Evolutionary conservation across 2,113 vertebrate species (phyloP), one percentile per base, ranked within the genome.

Genomic region (Smithornis capensis): DNA sequence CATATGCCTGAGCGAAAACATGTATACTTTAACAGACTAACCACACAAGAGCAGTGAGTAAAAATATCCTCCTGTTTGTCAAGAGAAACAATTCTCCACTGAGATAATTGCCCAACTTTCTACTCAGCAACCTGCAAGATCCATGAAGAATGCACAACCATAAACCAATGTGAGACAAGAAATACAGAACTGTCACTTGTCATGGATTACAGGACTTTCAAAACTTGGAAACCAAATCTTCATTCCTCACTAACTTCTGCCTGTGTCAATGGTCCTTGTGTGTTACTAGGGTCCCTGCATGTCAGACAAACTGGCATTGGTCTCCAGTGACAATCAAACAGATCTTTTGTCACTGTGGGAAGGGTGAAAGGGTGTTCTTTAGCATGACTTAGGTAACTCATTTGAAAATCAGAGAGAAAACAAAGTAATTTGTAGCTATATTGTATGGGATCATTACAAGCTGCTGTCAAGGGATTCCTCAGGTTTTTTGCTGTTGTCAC

Each of bases 71-170:
- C 9, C 55, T 78, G 50, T 40, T 71, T 28, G 27, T 40, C 33
- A 67, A 63, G 9, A 64, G 63, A 80, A 91, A 56, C 21, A 55
- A 69, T n/a, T 52, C 1, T 2, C 25, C 2, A 2, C 33, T 37
- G 18, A 79, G 25, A 9, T 27, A 13, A 16, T 37, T 37, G 47
- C 44, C 67, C 33, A 33, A 11, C 47, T 71, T 52, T 40, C 31
- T 10, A 14, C 10, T 12, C 42, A 70, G 56, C 60, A 70, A 56
- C 44, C 52, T 56, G 31, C 45, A 68, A 68, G 56, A 35, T 44
- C 17, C 47, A 56, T 0, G 0, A 10, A 24, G 23, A 53, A 64
- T 4, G 14, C 38, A 37, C 59, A 87, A 33, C 31, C 12, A 10
- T 62, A 82, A 92, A 71, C 18, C 49, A 64, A 13, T 0, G 0